Evolutionary conservation across 2,797 vertebrate genomes (phyloP).

Genomic region (Neosilurus hyrtlii): DNA sequence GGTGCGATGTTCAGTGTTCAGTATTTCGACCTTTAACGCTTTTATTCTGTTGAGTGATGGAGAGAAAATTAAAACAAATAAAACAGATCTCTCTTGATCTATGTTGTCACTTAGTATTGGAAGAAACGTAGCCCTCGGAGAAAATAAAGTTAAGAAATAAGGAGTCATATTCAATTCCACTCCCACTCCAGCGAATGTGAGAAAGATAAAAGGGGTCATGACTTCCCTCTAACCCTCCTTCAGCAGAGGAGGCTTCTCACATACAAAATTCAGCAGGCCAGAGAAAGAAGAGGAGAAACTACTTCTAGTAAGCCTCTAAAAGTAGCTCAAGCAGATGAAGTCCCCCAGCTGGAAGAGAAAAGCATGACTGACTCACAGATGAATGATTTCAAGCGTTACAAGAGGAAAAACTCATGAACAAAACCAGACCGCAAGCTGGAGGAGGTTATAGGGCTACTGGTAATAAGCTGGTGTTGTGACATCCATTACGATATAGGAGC

Average conservation of each 20-base stretch:
- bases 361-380: conserved; percentile 61
- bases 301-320: conserved; percentile 35
- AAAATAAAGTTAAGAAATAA: conserved; percentile 24
- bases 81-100: conserved; percentile 2
- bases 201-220: conserved; percentile 43
- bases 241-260: conserved; percentile 26
- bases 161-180: conserved; percentile 12
- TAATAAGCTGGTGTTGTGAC: no score
- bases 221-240: conserved; percentile 43
- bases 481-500: no score
- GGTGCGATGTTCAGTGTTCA: not conserved
- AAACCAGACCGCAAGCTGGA: conserved; percentile 34
- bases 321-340: conserved; percentile 71
- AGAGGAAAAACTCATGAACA: conserved; percentile 19
- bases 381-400: not conserved
- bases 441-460: conserved; percentile 2
- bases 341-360: conserved; percentile 66
- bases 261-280: conserved; percentile 32
- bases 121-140: conserved; percentile 5
- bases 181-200: conserved; percentile 25
- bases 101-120: conserved; percentile 9
- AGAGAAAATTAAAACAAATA: conserved; percentile 10
- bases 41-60: not conserved
- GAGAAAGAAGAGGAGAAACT: conserved; percentile 20
- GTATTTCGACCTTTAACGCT: not conserved